phyloP scores from a whole-genome alignment of 2,888 invertebrate species.

The Lumbricus terrestris region DNA sequence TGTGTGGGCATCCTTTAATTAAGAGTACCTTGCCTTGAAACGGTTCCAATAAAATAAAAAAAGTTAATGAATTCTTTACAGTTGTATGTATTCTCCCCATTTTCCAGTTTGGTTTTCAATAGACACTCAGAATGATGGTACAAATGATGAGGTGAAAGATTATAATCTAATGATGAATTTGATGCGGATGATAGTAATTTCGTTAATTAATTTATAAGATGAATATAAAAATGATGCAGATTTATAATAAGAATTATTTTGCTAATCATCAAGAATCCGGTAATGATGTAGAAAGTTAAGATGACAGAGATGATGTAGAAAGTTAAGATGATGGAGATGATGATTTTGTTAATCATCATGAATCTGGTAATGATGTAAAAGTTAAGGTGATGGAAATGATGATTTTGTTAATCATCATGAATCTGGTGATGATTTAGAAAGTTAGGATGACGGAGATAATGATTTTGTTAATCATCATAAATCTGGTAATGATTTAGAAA shows the following conservation, averaged over 20 bases:
- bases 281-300: background rate
- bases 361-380: background rate
- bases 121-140: background rate
- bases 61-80: too few species aligned
- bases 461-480: background rate
- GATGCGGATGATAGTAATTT: background rate
- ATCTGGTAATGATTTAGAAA: background rate
- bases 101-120: background rate
- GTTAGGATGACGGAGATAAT: background rate
- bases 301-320: too few species aligned
- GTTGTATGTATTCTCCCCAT: too few species aligned
- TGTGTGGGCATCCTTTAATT: too few species aligned
- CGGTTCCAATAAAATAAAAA: too few species aligned
- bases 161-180: too few species aligned
- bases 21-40: too few species aligned
- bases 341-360: background rate
- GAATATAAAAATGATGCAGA: background rate
- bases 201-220: too few species aligned
- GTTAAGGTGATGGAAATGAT: background rate
- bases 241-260: background rate
- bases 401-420: background rate
- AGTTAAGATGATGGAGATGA: too few species aligned
- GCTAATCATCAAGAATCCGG: too few species aligned
- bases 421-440: background rate
- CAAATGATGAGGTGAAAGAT: too few species aligned